Evolutionary conservation across 1,140 invertebrate species (phyloP), one percentile per base, ranked within the genome.

Genomic region (Parapsyche elsis): DNA sequence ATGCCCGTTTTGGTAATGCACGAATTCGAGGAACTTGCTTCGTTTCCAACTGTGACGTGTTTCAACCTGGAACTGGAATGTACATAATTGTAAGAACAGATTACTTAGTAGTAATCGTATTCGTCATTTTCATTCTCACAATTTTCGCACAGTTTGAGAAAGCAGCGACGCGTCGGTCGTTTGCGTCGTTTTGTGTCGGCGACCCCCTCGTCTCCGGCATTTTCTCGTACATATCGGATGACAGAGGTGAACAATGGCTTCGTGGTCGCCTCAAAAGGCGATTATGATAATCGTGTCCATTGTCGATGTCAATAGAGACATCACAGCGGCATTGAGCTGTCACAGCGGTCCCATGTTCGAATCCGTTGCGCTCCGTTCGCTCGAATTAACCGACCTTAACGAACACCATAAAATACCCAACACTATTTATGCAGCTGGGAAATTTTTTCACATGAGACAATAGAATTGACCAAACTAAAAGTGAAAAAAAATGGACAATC

Each of bases 211-310:
- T 38, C 30, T 38, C 30, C 30, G 30, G 30, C 30, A 38, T 38
- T 4, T 38, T 38, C 30, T 38, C 30, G 30, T 38, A 38, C 30
- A 38, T 38, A 38, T 38, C 30, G 30, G 30, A 38, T 38, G 30
- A 38, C 30, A 38, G 30, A 38, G 49, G 49, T 53, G 49, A 53
- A 53, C 49, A 53, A 53, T 53, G 49, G 49, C 49, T 53, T 53
- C 49, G 49, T 53, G 10, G 49, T 53, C 49, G 10, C 49, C 49
- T 53, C 49, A 53, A 53, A 53, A 53, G 49, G 49, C 49, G 49
- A 53, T 53, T 53, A 53, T 53, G 49, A 53, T 53, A 53, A 53
- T 53, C 12, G 49, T 53, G 49, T 53, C 49, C 49, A 53, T 53
- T 53, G 49, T 53, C 49, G 49, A 53, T 12, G 49, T 53, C 49